Percentiles rank a stretch among this genome's conserved stretches.
Conservation (phyloP, 2,797 vertebrate species). For the Intellagama lesueurii region DNA sequence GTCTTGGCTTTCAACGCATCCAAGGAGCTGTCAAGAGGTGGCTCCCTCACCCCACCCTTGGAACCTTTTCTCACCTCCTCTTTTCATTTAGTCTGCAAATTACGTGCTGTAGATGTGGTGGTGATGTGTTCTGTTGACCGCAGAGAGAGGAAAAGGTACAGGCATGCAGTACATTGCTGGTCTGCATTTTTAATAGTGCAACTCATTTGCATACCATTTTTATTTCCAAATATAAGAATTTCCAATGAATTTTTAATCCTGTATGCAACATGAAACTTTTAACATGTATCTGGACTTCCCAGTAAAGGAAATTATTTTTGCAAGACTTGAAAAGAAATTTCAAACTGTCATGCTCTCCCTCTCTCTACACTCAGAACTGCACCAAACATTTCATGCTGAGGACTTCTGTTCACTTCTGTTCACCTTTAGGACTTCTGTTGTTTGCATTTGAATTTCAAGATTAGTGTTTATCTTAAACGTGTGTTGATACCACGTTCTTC, state of each 20-base stretch:
- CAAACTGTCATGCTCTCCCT: not conserved
- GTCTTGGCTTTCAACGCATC: not conserved
- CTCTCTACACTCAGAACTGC: not conserved
- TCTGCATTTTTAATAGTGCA: slow-evolving; percentile 74
- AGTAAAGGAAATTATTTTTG: slow-evolving; percentile 58
- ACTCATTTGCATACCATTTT: slow-evolving; percentile 71
- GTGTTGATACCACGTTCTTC: too few relatives aligned
- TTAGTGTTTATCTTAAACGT: too few relatives aligned
- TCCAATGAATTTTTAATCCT: slow-evolving; percentile 77
- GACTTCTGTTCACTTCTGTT: not conserved
- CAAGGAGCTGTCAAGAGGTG: not conserved
- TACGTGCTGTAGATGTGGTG: slow-evolving; percentile 11
- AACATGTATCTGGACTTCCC: slow-evolving; percentile 66
- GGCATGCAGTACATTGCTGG: slow-evolving; percentile 37
- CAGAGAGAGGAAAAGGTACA: slow-evolving; percentile 48
- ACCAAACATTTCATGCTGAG: not conserved
- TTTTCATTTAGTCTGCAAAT: slow-evolving; percentile 8
- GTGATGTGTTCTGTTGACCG: slow-evolving; percentile 22
- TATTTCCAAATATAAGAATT: slow-evolving; percentile 68
- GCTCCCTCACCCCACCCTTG: too few relatives aligned
- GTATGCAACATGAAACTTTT: slow-evolving; percentile 78
- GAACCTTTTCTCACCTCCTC: not conserved
- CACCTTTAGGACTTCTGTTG: too few relatives aligned
- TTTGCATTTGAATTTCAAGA: too few relatives aligned
- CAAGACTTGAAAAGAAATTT: slow-evolving; percentile 47